A percentile compares a stretch with the other conserved stretches of the same genome.
Evolutionary conservation across 2,888 invertebrate genomes (phyloP).

Genomic region (Tipula unca): DNA sequence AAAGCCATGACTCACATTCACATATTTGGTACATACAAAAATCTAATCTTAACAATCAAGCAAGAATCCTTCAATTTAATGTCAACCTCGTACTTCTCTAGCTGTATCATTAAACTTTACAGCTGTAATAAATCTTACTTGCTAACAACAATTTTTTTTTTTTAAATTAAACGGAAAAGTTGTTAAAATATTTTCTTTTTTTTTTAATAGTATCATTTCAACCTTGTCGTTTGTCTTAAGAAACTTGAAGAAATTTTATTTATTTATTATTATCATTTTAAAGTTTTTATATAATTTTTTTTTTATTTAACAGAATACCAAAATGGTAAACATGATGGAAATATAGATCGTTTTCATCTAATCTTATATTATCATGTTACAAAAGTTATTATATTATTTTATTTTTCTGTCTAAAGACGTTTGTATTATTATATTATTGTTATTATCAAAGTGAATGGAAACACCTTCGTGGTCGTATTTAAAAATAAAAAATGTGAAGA

Average conservation of each 20-base stretch:
- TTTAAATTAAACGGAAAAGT: not conserved
- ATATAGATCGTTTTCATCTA: not conserved
- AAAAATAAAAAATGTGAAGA: not conserved
- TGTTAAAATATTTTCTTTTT: not conserved
- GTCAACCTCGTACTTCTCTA: not conserved
- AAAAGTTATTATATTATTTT: not conserved
- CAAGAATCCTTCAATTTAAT: not conserved
- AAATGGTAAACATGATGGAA: conserved; percentile 1
- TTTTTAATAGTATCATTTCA: not conserved
- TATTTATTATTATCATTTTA: not conserved
- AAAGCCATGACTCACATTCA: not conserved
- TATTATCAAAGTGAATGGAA: not conserved
- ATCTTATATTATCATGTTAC: not conserved
- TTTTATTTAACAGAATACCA: not conserved
- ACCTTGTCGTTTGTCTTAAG: not conserved
- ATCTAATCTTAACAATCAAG: not conserved
- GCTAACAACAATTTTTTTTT: not conserved
- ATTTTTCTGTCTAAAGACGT: not conserved
- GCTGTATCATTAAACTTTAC: not conserved
- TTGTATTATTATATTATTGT: not conserved
- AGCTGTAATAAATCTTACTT: not conserved
- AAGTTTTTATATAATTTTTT: not conserved
- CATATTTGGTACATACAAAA: not conserved
- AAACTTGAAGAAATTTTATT: not conserved
- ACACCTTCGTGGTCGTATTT: not conserved